Base-by-base conservation (phyloP, 1,140 invertebrate genomes). In the Bombus balteatus region DNA sequence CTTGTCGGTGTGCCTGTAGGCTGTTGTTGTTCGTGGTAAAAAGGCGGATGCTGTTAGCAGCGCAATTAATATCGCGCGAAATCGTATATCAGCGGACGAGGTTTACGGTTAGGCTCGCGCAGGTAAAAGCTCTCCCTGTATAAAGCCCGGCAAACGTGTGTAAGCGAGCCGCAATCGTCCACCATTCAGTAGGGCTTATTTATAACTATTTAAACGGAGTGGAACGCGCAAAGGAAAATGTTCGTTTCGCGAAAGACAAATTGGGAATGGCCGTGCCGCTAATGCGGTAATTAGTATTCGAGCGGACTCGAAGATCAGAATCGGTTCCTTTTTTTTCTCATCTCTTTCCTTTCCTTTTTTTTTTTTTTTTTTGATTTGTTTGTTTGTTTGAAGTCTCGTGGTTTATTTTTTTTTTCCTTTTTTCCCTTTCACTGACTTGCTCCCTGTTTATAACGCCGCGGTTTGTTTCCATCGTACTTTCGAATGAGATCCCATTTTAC, bases 41-140 rank as follows among this genome's bases (percentile, higher is more conserved):
- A 90, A 90, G 88, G 89, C 89, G 89, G 89, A 90, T 90, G 89
- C 89, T 88, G 89, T 90, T 90, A 90, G 83, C 89, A 76, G 89
- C 75, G 88, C 89, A 88, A 90, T 90, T 90, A 90, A 90, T 90
- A 90, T 90, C 89, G 89, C 86, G 79, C 88, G 88, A 90, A 90
- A 90, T 90, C 88, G 88, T 90, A 90, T 79, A 89, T 90, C 88
- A 81, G 77, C 39, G 28, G 43, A 8, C 78, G 13, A 47, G 84
- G 70, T 85, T 84, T 85, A 85, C 83, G 83, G 83, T 85, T 80
- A 85, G 77, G 9, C 76, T 80, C 76, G 83, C 77, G 34, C 75
- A 85, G 83, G 77, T 85, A 85, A 62, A 78, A 59, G 76, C 47
- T 65, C 79, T 25, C 28, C 47, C 6, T 32, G 18, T 8, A 28